Percentiles rank a stretch among this genome's conserved stretches.
These are phyloP conservation scores for Ariolimax columbianus DNA, from an alignment of 2,888 invertebrate species.

Conservation along the genomic window DNA sequence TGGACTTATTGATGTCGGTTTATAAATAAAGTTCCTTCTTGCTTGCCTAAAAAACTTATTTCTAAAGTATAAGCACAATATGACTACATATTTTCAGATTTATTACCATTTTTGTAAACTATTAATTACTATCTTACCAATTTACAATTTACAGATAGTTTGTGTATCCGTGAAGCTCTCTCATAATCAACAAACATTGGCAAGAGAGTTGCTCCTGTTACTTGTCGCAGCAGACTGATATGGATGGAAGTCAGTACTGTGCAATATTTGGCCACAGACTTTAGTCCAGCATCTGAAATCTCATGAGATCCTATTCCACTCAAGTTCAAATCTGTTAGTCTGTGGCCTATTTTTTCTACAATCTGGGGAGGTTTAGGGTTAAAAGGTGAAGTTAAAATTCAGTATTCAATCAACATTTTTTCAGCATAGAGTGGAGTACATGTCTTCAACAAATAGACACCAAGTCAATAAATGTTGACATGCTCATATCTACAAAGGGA, in stretches of 20 bases:
- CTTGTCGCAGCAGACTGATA: constrained; percentile 65
- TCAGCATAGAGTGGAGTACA: too few species aligned
- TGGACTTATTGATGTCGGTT: too few species aligned
- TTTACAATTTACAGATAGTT: constrained; percentile 66
- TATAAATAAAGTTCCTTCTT: too few species aligned
- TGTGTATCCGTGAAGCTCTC: constrained; percentile 62
- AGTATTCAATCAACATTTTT: neutral
- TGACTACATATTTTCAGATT: neutral
- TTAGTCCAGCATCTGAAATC: constrained; percentile 70
- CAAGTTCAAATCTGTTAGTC: constrained; percentile 66
- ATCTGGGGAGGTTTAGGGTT: constrained; percentile 58
- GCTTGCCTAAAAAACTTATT: neutral
- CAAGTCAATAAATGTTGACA: too few species aligned
- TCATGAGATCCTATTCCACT: constrained; percentile 65
- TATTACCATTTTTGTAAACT: neutral
- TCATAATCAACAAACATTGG: constrained; percentile 65
- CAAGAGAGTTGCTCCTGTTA: constrained; percentile 64
- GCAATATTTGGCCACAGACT: constrained; percentile 67
- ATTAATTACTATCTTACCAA: constrained; percentile 60
- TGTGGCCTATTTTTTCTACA: constrained; percentile 64
- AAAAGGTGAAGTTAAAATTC: neutral
- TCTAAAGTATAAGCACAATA: neutral
- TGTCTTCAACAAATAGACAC: too few species aligned
- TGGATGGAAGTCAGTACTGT: constrained; percentile 63
- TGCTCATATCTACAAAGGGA: too few species aligned